Base-by-base conservation (phyloP, 2,113 vertebrate species). In the Taxidea taxus region DNA sequence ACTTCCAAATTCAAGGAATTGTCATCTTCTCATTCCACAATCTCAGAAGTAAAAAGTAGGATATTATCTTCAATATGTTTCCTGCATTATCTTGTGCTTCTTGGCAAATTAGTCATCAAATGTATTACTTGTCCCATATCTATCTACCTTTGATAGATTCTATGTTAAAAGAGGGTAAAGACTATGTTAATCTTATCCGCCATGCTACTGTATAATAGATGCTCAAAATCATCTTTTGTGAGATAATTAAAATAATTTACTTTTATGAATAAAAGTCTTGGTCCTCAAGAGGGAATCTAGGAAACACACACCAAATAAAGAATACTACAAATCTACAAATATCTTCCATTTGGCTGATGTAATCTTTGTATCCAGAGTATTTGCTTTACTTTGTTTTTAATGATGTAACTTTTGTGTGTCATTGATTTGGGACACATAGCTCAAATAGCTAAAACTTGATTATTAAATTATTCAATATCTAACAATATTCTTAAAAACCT, bases 1-100 rank as follows among this genome's bases (percentile, higher is more conserved):
- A 87, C 25, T 75, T 75, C 37, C 56, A 91, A 95, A 77, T 56
- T 80, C 70, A 95, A 91, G 62, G 95, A 49, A n/a, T 16, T 94
- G 7, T 70, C 37, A 66, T 72, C 42, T 31, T 91, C 0, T 83
- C 54, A 44, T 77, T 81, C 23, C 31, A 20, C 31, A 82, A 92
- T 82, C 39, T 20, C 54, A 64, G 7, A 64, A 95, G 10, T 51
- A 77, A 82, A 91, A 77, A 51, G 7, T 87, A 7, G 8, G 4
- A 34, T 64, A 68, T 78, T 66, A 83, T 8, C 12, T 84, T 92
- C 87, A 49, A 21, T 11, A 34, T 66, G 4, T 80, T 95, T 86
- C 37, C 88, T 82, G 49, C 6, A 18, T 90, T 72, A 25, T 37
- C 23, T 16, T 70, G 34, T 64, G 31, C 15, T 85, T 74, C 10